A percentile compares a stretch with the other conserved stretches of the same genome.
Evolutionary conservation across 2,797 vertebrate species (phyloP).

Genomic region (Peromyscus aztecus): DNA sequence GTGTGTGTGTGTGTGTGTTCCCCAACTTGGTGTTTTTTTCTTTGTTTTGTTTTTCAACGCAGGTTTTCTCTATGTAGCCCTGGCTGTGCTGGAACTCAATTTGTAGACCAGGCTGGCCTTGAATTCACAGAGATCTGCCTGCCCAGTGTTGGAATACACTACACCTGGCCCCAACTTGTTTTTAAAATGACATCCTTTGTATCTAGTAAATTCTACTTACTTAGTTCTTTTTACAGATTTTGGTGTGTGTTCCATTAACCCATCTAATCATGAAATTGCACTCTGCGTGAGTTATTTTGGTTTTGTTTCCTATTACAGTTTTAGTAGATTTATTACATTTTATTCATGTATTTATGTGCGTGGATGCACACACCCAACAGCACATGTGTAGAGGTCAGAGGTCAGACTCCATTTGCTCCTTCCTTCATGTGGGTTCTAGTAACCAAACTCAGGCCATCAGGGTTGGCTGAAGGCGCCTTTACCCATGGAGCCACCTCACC

Average conservation of each 20-base stretch:
- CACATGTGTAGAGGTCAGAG: neutral
- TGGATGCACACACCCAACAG: neutral
- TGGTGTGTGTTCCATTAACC: neutral
- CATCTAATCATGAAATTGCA: neutral
- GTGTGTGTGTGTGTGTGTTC: neutral
- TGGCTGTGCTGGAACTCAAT: neutral
- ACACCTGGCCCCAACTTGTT: neutral
- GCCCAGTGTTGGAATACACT: neutral
- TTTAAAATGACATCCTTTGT: neutral
- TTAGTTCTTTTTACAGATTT: neutral
- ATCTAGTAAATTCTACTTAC: neutral
- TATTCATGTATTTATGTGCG: neutral
- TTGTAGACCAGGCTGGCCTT: neutral
- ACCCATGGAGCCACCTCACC: neutral
- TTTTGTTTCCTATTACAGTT: neutral
- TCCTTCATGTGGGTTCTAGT: neutral
- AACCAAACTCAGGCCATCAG: neutral
- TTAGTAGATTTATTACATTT: neutral
- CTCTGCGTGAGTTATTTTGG: neutral
- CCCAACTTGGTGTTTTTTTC: neutral
- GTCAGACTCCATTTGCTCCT: neutral
- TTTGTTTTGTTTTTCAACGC: neutral
- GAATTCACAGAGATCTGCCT: neutral
- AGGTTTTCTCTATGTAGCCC: neutral
- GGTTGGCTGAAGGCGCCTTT: neutral